Evolutionary conservation across 2,888 invertebrate species (phyloP), one percentile per base, ranked within the genome.

Genomic region (Oasisia sp.): DNA sequence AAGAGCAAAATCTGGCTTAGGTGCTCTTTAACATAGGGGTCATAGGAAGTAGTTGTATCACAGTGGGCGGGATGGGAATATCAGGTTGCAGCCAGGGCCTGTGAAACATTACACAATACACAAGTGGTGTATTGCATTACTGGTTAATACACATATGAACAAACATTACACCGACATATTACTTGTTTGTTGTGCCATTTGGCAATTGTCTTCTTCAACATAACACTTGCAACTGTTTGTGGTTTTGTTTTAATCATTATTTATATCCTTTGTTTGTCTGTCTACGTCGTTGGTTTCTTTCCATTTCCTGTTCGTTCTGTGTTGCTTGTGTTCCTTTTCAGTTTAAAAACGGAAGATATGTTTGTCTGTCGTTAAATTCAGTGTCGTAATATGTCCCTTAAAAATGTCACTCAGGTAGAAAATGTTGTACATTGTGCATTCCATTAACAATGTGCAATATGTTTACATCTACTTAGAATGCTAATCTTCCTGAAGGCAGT

Each of bases 391-490:
- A n/a, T 50, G 50, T 50, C 9, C 14, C 50, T 12, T 50, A 9
- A 8, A 50, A 50, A 50, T 12, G 50, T 50, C 9, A 14, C 14
- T 50, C 14, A 50, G 50, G 27, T 74, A 74, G 74, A 74, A 19
- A 74, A 27, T n/a, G 27, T 27, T 74, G 74, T 74, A 27, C n/a
- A 27, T 74, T 19, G 27, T 74, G 7, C 19, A 74, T n/a, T n/a
- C n/a, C 74, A 5, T 50, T 27, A 74, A n/a, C 38, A n/a, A 74
- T 74, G 27, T 74, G n/a, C 14, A 74, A 3, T 27, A 74, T 74
- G 27, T 74, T 74, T 14, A 74, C 74, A 74, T 74, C 74, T 74
- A 74, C 74, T 74, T 74, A 74, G 74, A 74, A 74, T 74, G 74
- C 74, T n/a, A 19, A 74, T 19, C 74, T 74, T 74, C 74, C 74